Conservation (phyloP, 92 coral and sea anemone species). For the Diadumene lineata region DNA sequence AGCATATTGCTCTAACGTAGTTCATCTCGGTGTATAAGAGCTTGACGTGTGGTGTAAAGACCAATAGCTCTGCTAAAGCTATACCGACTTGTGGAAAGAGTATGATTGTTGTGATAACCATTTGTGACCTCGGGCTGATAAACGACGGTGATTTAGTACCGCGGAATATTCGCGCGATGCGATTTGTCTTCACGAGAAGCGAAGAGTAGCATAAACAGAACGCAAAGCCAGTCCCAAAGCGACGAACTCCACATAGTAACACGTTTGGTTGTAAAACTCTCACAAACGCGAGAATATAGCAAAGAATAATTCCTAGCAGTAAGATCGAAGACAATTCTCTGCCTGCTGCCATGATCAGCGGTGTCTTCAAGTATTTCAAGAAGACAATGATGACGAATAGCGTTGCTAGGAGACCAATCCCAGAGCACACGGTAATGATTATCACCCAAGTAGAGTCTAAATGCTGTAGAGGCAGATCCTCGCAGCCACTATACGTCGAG, state of each 20-base stretch:
- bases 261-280: constrained; percentile 48
- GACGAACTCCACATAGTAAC: constrained; percentile 49
- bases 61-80: constrained; percentile 37
- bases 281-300: constrained; percentile 58
- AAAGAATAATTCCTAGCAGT: constrained; percentile 52
- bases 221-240: constrained; percentile 63
- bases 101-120: constrained; percentile 53
- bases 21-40: constrained; percentile 26
- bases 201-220: constrained; percentile 71
- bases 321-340: constrained; percentile 65
- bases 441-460: constrained; percentile 45
- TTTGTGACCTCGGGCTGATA: constrained; percentile 74
- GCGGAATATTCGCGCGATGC: constrained; percentile 77
- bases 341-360: constrained; percentile 81
- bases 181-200: constrained; percentile 69
- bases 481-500: constrained; percentile 54
- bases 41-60: constrained; percentile 46
- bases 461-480: constrained; percentile 38
- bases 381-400: constrained; percentile 47
- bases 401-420: constrained; percentile 61
- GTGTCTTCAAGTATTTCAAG: constrained; percentile 51
- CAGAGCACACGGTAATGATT: constrained; percentile 30
- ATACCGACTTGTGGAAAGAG: constrained; percentile 62
- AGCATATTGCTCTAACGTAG: constrained; percentile 47
- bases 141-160: constrained; percentile 66